Base-by-base conservation (phyloP, 2,113 vertebrate species). In the Ceuthmochares aereus region DNA sequence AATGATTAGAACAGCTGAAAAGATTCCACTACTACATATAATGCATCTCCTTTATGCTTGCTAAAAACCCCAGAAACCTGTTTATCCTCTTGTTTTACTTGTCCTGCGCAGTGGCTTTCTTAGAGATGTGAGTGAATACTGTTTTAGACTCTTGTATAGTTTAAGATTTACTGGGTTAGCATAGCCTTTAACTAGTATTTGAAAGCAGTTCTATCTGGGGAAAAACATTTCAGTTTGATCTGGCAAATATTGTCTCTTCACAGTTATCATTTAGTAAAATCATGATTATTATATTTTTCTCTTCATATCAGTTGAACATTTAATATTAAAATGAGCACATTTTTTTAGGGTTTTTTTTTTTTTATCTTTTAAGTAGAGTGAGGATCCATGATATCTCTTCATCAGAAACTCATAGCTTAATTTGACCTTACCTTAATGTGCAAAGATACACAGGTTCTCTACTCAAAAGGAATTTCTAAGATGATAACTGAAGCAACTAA, bases 1-100 rank as follows among this genome's bases (percentile, higher is more conserved):
- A 80, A 87, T 96, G 69, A 95, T 96, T 82, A 83, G 73, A 97
- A 89, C 43, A 89, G 69, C 77, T 82, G 86, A 79, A 93, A 85
- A 94, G 79, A 90, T 92, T 93, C 73, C 62, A 67, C 77, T 81
- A 37, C 63, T 91, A 75, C 17, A 3, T 87, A 27, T 67, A 87
- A 88, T 79, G 37, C 52, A 52, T 60, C 79, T 84, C 58, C 94
- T 69, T 93, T 80, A 58, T 72, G 69, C 82, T 89, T 88, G 93
- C 52, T 43, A 86, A 87, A 83, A 74, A 52, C 18, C 52, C 45
- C 60, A 70, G 51, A 32, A 83, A 86, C 43, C 22, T 81, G 25
- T 55, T 94, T 47, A 30, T 66, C 59, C 20, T 52, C 80, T 69
- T 75, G 82, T 96, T 95, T 87, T 75, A 69, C 32, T 91, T 80